Base-by-base conservation (phyloP, 2,888 invertebrate species). In the Augiades crinisus region DNA sequence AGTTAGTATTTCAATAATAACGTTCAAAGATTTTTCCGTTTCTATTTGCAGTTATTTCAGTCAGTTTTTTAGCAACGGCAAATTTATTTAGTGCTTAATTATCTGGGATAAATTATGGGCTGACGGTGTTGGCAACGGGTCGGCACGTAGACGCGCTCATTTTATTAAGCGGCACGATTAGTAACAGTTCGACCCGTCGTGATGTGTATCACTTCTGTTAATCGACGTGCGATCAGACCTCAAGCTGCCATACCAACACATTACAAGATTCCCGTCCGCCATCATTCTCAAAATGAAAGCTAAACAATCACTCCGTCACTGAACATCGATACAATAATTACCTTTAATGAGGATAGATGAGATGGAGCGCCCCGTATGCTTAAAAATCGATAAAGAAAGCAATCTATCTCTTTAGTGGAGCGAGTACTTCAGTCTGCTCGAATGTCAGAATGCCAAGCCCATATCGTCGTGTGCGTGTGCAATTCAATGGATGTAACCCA, bases 301-400 rank as follows among this genome's bases (percentile, higher is more conserved):
- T 67, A 72, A 77, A 76, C 75, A 71, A 73, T 75, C 65, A 49
- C 44, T 73, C 74, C 64, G 72, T 72, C 72, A 74, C 70, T 73
- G 70, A 68, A 69, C 66, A 69, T 70, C 75, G 68, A 74, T 70
- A 72, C 65, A 73, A 64, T 72, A 73, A 77, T 78, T 72, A 67
- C 61, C 58, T 69, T 72, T 79, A 78, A 83, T 80, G 74, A 76
- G 68, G 64, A 69, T 67, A 49, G 38, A 68, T 69, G 76, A 74
- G 70, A 73, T 71, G 72, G 66, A 62, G 68, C 70, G 65, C 70
- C 76, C 72, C 70, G 69, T 71, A 72, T 77, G 65, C 64, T 75
- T 72, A 65, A 68, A 75, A 72, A 68, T 68, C 72, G 65, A 76
- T 78, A 78, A 72, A 74, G 68, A 70, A 72, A 66, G 58, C 65